Conservation (phyloP, 2,888 invertebrate genomes). For the Drosophila rellima region DNA sequence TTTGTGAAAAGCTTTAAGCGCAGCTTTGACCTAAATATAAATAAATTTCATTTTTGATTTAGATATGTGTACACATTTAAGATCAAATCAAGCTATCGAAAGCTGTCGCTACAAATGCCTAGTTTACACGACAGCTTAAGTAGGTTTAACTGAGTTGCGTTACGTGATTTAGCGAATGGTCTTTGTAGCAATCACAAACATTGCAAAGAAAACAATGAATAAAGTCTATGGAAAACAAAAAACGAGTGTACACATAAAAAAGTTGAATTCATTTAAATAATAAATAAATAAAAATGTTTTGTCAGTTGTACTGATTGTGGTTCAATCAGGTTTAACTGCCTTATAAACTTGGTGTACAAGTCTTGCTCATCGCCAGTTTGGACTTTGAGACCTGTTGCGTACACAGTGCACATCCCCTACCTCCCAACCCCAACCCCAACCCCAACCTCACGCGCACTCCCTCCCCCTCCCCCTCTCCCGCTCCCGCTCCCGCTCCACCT, state of each 20-base stretch:
- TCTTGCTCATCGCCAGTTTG: conserved; percentile 49
- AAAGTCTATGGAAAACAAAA: no score
- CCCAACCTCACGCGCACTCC: no score
- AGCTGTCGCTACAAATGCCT: neutral
- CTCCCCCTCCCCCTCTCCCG: neutral
- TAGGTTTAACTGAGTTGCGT: neutral
- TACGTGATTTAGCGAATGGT: no score
- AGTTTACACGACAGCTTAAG: neutral
- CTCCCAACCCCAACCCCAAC: no score
- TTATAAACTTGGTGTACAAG: neutral
- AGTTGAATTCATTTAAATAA: no score
- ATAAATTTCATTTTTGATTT: neutral
- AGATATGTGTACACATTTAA: neutral
- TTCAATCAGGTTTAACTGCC: neutral
- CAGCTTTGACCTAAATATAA: conserved; percentile 15
- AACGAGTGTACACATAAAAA: no score
- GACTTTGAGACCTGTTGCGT: conserved; percentile 68
- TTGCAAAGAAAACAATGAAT: no score
- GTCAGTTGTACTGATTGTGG: neutral
- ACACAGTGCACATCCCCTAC: conserved; percentile 25
- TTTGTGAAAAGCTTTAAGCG: conserved; percentile 7
- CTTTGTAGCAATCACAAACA: no score
- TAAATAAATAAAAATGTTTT: no score
- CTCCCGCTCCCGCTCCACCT: neutral
- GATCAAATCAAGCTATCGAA: conserved; percentile 14